These are phyloP conservation scores for Lagodon rhomboides DNA, from an alignment of 2,797 vertebrate genomes.

Conservation along the genomic window DNA sequence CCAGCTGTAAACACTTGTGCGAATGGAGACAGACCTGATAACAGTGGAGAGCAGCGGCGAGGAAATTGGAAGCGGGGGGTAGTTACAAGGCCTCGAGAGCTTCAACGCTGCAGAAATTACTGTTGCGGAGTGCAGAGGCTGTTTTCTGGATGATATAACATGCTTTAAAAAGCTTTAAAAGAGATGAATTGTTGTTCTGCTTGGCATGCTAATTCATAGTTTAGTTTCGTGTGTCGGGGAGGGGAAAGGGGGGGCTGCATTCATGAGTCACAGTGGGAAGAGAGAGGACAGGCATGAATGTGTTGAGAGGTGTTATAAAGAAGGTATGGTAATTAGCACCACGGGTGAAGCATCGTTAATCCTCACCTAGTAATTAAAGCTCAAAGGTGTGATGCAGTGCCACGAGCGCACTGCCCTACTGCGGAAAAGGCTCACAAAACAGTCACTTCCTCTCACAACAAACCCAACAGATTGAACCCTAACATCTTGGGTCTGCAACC, in stretches of 20 bases:
- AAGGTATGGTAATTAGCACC: slow-evolving; percentile 85
- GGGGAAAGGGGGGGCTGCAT: slow-evolving; percentile 21
- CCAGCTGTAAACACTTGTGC: slow-evolving; percentile 75
- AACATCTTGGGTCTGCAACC: slow-evolving; percentile 61
- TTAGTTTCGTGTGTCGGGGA: slow-evolving; percentile 34
- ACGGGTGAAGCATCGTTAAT: slow-evolving; percentile 83
- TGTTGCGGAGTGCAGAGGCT: slow-evolving; percentile 61
- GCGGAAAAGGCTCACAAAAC: slow-evolving; percentile 68
- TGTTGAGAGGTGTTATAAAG: slow-evolving; percentile 80
- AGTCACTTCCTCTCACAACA: slow-evolving; percentile 77
- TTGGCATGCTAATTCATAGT: slow-evolving; percentile 72
- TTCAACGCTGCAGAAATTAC: slow-evolving; percentile 70
- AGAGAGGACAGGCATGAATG: slow-evolving; percentile 69
- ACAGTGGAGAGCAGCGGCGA: slow-evolving; percentile 66
- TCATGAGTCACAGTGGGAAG: slow-evolving; percentile 64
- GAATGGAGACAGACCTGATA: slow-evolving; percentile 76
- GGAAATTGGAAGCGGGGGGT: slow-evolving; percentile 73
- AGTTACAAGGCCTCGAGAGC: slow-evolving; percentile 68
- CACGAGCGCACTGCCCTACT: slow-evolving; percentile 70
- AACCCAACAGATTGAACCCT: slow-evolving; percentile 66
- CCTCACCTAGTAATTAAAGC: slow-evolving; percentile 86
- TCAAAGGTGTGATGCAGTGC: slow-evolving; percentile 81
- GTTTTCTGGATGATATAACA: slow-evolving; percentile 75
- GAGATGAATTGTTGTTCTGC: slow-evolving; percentile 68
- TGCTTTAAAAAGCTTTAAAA: slow-evolving; percentile 71